Evolutionary conservation across 2,113 vertebrate genomes (phyloP).

Genomic region (Trogon melanurus): DNA sequence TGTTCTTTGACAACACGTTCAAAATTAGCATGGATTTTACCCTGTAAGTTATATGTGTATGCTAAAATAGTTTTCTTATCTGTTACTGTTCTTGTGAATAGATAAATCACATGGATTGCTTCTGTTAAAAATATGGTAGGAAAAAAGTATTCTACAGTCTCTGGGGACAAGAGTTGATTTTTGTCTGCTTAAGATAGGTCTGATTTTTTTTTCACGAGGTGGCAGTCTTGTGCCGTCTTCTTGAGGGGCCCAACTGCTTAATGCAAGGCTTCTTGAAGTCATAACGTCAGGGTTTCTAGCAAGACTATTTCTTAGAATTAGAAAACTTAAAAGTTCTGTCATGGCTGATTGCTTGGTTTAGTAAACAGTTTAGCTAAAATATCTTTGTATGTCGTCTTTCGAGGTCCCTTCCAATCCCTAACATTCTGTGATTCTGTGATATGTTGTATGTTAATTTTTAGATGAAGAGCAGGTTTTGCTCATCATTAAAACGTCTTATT

Average conservation of each 20-base stretch:
- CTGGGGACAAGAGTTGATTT: not conserved
- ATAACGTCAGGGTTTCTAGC: not conserved
- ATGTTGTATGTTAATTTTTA: not conserved
- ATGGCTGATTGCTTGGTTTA: not conserved
- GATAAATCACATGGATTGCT: not conserved
- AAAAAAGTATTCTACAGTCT: not conserved
- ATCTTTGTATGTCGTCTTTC: not conserved
- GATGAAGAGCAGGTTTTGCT: not conserved
- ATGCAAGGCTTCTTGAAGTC: not conserved
- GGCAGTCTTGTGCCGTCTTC: conserved; percentile 48
- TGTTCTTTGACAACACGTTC: not conserved
- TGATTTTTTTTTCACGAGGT: conserved; percentile 23
- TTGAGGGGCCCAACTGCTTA: not conserved
- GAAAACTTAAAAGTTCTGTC: not conserved
- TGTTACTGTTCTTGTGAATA: not conserved
- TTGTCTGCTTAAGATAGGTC: not conserved
- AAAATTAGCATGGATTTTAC: not conserved
- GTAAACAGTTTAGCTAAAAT: not conserved
- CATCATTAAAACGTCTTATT: not conserved
- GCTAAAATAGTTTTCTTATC: not conserved
- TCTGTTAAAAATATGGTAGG: not conserved
- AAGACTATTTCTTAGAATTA: not conserved
- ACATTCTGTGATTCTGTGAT: not conserved
- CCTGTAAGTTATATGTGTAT: not conserved
- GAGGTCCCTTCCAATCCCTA: no score